phyloP scores from a whole-genome alignment of 2,797 vertebrate genomes.

The Xiphorhynchus erythropygius region DNA sequence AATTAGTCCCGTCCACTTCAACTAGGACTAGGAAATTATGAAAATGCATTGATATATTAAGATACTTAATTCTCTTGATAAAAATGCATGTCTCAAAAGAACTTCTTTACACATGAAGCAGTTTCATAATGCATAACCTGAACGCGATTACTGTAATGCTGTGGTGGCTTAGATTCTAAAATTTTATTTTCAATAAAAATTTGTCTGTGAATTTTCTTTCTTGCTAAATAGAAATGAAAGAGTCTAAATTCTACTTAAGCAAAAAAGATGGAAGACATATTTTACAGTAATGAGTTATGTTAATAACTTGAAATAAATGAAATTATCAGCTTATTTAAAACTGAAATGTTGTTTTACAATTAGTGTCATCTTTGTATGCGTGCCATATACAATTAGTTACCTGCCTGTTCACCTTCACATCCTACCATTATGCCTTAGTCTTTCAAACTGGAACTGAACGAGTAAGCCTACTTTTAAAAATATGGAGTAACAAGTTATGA shows the following conservation, averaged over 20 bases:
- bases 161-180: background rate
- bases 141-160: background rate
- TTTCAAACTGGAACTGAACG: background rate
- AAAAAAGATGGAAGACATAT: background rate
- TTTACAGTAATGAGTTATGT: background rate
- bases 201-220: background rate
- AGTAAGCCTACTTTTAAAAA: background rate
- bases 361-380: background rate
- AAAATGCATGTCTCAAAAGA: background rate
- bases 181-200: background rate
- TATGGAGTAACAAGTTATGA: background rate
- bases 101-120: accelerated
- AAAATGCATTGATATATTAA: background rate
- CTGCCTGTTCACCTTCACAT: background rate
- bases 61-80: background rate
- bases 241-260: background rate
- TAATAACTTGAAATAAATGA: background rate
- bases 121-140: background rate
- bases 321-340: background rate
- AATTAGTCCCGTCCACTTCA: too few relatives aligned
- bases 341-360: background rate
- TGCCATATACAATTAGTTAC: background rate
- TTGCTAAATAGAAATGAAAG: background rate
- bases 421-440: background rate
- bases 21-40: background rate